phyloP scores from a whole-genome alignment of 2,888 invertebrate species.

The Agrochola lota region DNA sequence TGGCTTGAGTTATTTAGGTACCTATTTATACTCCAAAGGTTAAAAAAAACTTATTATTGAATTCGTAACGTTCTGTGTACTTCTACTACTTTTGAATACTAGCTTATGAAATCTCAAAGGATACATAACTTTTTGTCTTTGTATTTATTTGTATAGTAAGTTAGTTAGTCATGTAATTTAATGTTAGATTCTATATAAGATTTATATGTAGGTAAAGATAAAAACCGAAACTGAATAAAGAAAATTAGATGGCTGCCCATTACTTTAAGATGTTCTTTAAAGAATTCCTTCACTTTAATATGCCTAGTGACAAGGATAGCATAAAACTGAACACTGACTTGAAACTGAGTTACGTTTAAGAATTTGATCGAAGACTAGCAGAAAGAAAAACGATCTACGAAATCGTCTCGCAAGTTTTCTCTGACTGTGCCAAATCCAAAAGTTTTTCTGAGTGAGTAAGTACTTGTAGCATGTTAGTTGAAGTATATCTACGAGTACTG shows the following conservation, averaged over 20 bases:
- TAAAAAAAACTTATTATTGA: background rate
- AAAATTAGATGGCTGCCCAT: too few relatives aligned
- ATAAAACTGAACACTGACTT: background rate
- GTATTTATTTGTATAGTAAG: too few relatives aligned
- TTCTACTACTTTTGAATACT: background rate
- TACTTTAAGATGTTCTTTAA: background rate
- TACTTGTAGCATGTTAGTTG: background rate
- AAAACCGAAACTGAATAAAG: too few relatives aligned
- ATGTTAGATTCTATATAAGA: too few relatives aligned
- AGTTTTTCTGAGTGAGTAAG: slow-evolving; percentile 7
- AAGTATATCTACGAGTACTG: background rate
- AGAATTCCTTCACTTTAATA: background rate
- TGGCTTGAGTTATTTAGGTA: slow-evolving; percentile 3
- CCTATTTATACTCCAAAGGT: slow-evolving; percentile 2
- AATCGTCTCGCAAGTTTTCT: background rate
- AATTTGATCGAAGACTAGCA: background rate
- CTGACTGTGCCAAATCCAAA: slow-evolving; percentile 18
- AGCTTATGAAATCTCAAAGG: background rate
- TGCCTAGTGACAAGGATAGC: background rate
- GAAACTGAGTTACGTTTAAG: slow-evolving; percentile 1
- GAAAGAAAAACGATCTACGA: background rate
- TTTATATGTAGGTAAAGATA: too few relatives aligned
- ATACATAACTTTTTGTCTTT: background rate
- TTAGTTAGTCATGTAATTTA: too few relatives aligned
- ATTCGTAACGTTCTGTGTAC: background rate